These are phyloP conservation scores for Heliconius eleuchia DNA, from an alignment of 1,140 invertebrate species.

Conservation along the genomic window DNA sequence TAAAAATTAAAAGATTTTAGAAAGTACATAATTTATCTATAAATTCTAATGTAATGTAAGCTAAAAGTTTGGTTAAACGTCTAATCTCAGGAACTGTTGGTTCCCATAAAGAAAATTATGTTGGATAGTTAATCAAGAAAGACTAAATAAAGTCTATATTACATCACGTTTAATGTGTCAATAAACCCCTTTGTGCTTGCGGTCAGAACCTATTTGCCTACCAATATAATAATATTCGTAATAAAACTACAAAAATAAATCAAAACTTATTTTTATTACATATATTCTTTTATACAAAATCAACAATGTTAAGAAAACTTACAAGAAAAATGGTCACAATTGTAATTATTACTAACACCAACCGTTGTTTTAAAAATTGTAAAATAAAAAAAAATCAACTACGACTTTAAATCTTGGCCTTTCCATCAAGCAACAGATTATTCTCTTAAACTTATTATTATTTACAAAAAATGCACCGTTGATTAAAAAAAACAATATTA, in stretches of 20 bases:
- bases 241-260: not conserved
- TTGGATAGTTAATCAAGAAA: too few relatives aligned
- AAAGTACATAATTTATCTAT: too few relatives aligned
- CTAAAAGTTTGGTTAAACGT: too few relatives aligned
- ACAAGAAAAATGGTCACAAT: not conserved
- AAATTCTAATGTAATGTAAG: too few relatives aligned
- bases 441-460: not conserved
- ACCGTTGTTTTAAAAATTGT: not conserved
- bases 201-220: not conserved
- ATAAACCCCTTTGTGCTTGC: too few relatives aligned
- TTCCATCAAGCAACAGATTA: not conserved
- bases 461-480: not conserved
- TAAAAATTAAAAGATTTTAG: too few relatives aligned
- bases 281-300: slow-evolving; percentile 14
- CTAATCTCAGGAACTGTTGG: too few relatives aligned
- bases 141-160: too few relatives aligned
- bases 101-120: too few relatives aligned
- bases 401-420: not conserved
- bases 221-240: not conserved
- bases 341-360: not conserved
- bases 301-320: slow-evolving; percentile 2
- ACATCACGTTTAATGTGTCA: too few relatives aligned
- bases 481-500: not conserved
- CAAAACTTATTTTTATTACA: slow-evolving; percentile 10
- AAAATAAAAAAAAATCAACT: not conserved